phyloP scores from a whole-genome alignment of 92 coral and sea anemone species.

The Heteractis magnifica region DNA sequence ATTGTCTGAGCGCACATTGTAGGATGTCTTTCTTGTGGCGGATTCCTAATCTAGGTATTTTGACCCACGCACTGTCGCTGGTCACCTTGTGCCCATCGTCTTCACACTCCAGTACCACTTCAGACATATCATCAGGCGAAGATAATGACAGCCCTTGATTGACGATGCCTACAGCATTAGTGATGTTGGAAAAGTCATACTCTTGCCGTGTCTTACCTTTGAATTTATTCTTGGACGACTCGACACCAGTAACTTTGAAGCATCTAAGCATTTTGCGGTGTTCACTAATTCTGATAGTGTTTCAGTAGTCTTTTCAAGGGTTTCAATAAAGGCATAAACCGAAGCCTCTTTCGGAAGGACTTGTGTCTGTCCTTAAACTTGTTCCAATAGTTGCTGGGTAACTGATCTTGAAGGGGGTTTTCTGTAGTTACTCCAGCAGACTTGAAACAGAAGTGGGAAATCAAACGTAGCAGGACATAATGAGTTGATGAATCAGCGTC shows the following conservation, averaged over 20 bases:
- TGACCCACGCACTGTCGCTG: slow-evolving; percentile 20
- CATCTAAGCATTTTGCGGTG: slow-evolving; percentile 16
- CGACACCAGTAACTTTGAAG: slow-evolving; percentile 4
- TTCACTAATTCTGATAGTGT: no score
- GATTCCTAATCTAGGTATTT: slow-evolving; percentile 47
- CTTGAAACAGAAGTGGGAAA: neutral
- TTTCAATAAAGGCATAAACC: no score
- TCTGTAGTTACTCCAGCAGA: no score
- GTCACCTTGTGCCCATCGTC: neutral
- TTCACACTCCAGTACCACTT: neutral
- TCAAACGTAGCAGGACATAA: neutral
- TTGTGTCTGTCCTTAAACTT: no score
- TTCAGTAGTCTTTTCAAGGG: no score
- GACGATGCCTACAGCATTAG: slow-evolving; percentile 2
- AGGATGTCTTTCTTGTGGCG: slow-evolving; percentile 46
- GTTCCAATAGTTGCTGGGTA: no score
- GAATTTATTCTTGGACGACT: neutral
- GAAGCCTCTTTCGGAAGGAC: no score
- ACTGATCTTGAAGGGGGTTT: no score
- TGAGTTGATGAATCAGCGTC: neutral
- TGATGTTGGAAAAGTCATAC: neutral
- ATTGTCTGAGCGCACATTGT: slow-evolving; percentile 48
- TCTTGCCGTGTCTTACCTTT: slow-evolving; percentile 11
- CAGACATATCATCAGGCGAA: slow-evolving; percentile 18
- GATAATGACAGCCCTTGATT: slow-evolving; percentile 32